These are phyloP conservation scores for Myotis lucifugus DNA, from an alignment of 2,113 vertebrate species.

Conservation along the genomic window DNA sequence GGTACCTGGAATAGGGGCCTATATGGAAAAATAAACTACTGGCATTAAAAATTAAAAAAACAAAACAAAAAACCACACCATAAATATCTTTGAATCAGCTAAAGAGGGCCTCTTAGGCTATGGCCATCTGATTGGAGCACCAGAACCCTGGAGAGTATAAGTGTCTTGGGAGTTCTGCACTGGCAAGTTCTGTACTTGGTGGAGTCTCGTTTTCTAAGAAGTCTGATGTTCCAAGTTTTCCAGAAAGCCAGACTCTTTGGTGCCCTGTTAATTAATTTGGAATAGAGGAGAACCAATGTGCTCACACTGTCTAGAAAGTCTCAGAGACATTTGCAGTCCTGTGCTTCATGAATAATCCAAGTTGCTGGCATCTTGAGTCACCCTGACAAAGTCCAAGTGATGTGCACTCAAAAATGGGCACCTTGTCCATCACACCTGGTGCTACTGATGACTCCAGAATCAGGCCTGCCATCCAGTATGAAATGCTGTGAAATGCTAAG, in stretches of 20 bases:
- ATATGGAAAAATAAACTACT: background rate
- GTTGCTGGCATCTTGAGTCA: background rate
- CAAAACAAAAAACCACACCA: background rate
- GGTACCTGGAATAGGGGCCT: background rate
- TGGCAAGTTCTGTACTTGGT: background rate
- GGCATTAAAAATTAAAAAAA: background rate
- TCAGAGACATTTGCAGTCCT: background rate
- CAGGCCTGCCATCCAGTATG: background rate
- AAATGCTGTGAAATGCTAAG: background rate
- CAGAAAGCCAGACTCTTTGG: background rate
- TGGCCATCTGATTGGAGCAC: background rate
- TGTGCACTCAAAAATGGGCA: background rate
- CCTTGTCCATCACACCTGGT: background rate
- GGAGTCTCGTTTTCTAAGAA: background rate
- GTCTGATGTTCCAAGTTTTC: background rate
- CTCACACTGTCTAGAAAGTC: background rate
- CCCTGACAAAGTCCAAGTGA: background rate
- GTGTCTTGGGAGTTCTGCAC: background rate
- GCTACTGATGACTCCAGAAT: background rate
- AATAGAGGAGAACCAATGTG: background rate
- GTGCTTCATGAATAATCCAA: background rate
- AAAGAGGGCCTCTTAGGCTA: background rate
- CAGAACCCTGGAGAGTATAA: background rate
- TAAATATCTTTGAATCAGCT: background rate
- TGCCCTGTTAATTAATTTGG: background rate